phyloP scores from a whole-genome alignment of 64 coral and sea anemone genomes.

The Anthopleura sola region DNA sequence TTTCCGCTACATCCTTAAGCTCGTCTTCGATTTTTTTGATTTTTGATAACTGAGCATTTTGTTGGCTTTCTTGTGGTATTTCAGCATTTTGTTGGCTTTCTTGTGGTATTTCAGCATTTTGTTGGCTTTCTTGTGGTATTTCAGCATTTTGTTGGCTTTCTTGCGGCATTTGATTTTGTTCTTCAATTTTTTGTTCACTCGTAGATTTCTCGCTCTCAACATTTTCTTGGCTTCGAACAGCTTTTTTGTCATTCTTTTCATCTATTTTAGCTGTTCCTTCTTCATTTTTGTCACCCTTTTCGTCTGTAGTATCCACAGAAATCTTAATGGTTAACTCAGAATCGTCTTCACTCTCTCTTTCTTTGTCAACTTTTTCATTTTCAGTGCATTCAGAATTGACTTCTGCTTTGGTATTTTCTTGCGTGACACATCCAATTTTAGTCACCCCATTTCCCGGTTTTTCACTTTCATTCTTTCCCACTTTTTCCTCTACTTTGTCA shows the following conservation, averaged over 20 bases:
- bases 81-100: not conserved
- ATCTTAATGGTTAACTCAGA: not conserved
- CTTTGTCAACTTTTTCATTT: not conserved
- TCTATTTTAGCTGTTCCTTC: not conserved
- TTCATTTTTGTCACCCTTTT: not conserved
- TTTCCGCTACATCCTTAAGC: not conserved
- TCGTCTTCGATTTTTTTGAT: conserved; percentile 39
- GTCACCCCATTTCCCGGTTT: not conserved
- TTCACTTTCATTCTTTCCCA: not conserved
- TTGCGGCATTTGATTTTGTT: not conserved
- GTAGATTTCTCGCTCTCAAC: not conserved
- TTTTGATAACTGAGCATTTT: not conserved
- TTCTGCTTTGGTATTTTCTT: not conserved
- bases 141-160: not conserved
- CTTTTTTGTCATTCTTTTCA: not conserved
- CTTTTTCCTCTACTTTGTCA: not conserved
- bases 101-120: not conserved
- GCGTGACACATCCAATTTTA: not conserved
- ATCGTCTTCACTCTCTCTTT: not conserved
- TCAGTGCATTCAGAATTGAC: not conserved
- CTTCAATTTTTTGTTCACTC: not conserved
- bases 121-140: not conserved
- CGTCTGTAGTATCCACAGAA: not conserved
- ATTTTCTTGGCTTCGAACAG: not conserved
- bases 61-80: not conserved